Evolutionary conservation across 2,888 invertebrate species (phyloP).

Genomic region (Xanthia icteritia): DNA sequence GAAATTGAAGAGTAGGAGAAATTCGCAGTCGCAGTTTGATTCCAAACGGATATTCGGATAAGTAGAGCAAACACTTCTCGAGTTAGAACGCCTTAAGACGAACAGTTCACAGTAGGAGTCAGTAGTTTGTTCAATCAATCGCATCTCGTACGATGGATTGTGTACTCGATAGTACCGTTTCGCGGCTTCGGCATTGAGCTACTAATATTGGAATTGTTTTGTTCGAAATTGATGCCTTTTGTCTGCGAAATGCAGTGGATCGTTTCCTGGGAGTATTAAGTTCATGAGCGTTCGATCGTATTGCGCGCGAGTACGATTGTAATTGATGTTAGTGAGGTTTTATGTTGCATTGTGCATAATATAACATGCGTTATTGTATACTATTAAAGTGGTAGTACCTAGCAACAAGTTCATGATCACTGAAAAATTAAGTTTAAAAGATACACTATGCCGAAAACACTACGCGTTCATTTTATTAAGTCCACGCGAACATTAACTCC

Average conservation of each 20-base stretch:
- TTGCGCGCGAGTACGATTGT: constrained; percentile 3
- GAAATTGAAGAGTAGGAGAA: constrained; percentile 50
- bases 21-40: constrained; percentile 64
- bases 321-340: not conserved
- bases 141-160: constrained; percentile 74
- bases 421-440: not conserved
- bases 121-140: constrained; percentile 79
- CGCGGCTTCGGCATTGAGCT: constrained; percentile 58
- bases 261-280: constrained; percentile 14
- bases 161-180: constrained; percentile 66
- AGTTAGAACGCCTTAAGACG: constrained; percentile 73
- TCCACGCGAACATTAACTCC: not conserved
- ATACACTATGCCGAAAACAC: too few species aligned
- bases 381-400: not conserved
- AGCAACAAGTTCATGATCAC: not conserved
- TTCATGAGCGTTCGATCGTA: constrained; percentile 18
- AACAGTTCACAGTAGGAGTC: constrained; percentile 71
- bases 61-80: constrained; percentile 74
- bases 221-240: constrained; percentile 57
- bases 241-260: constrained; percentile 38
- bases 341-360: not conserved
- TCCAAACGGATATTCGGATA: constrained; percentile 72
- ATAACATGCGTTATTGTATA: not conserved
- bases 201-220: constrained; percentile 63
- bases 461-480: not conserved